Base-by-base conservation (phyloP, 2,113 vertebrate species). In the Phasianus colchicus region DNA sequence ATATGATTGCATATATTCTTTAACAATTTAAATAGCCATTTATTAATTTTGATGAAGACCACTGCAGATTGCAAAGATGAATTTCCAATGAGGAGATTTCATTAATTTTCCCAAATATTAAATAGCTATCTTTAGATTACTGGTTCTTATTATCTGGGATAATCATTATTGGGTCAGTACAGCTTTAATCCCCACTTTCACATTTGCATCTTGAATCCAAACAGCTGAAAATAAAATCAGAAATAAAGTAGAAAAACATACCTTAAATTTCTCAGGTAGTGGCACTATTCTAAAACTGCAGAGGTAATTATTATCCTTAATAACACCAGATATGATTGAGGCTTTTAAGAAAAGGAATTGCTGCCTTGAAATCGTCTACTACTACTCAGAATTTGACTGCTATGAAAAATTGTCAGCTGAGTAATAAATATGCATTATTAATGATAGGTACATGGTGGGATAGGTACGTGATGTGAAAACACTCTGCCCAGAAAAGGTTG, bases 291-390 rank as follows among this genome's bases (percentile, higher is more conserved):
- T 71, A 71, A 92, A 89, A 58, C 50, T 94, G 70, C 38, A 78
- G 77, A 97, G 88, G 82, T 97, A 91, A 92, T 97, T 95, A 95
- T 96, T 96, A 96, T 89, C 86, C 69, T 95, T 96, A 97, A 97
- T 97, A 96, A 96, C 93, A 94, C 76, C 92, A 94, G 94, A 84
- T 96, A 93, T 89, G 95, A 96, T 67, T 92, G 80, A 97, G 75
- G 96, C 84, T 96, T 96, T 97, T 93, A 96, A 96, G 94, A 96
- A 96, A 97, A 97, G 85, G 88, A 95, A 95, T 83, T 83, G 88
- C 88, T 97, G 96, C 92, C 86, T 96, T 92, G 86, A 95, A 98
- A 96, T 85, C 65, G 19, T 91, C 90, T 94, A 71, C 86, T 96
- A 60, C 93, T 78, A 58, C 77, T 97, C 96, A 95, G 93, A 95